Base-by-base conservation (phyloP, 37 sponge, comb jelly and placozoan species). In the Ephydatia muelleri region DNA sequence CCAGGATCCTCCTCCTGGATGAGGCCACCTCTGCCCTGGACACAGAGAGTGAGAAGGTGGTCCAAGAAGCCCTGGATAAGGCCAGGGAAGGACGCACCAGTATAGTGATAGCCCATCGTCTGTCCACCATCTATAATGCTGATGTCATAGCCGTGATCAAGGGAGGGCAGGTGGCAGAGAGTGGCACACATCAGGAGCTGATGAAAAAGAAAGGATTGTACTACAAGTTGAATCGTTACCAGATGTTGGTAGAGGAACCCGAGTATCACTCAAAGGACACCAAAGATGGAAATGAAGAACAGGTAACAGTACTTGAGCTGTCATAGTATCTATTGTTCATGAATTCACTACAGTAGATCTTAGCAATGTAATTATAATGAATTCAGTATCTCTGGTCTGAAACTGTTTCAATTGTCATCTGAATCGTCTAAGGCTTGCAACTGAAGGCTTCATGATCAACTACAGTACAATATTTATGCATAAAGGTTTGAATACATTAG, bases 11-110 rank as follows among this genome's bases (percentile, higher is more conserved):
- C 12, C 87, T 90, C 39, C 68, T 90, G 70, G 90, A 90, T 76
- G 90, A 90, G 82, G 90, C 90, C 70, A 90, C 90, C n/a, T 90
- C 90, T 19, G 90, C 90, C 36, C 76, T 87, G 32, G 88, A 87
- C 68, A 77, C 76, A 16, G n/a, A 57, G 30, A 81, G 36, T 89
- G 74, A 89, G 74, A 89, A 87, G 81, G 76, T 92, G 27, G 92
- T 92, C 49, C 92, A 92, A 65, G 89, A 87, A 43, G 92, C 92
- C 16, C 79, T 92, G 77, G 92, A 92, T 78, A 47, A 49, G 27
- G 92, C 92, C 38, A 65, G 90, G 38, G 85, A 88, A 36, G 89
- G 92, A 14, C 71, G 92, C 13, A 92, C 92, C 28, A 81, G 85
- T 43, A 83, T 92, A 12, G 88, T 92, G 23, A 88, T 92, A 30